Evolutionary conservation across 2,797 vertebrate genomes (phyloP), one percentile per base, ranked within the genome.

Genomic region (Tauraco hartlaubi): DNA sequence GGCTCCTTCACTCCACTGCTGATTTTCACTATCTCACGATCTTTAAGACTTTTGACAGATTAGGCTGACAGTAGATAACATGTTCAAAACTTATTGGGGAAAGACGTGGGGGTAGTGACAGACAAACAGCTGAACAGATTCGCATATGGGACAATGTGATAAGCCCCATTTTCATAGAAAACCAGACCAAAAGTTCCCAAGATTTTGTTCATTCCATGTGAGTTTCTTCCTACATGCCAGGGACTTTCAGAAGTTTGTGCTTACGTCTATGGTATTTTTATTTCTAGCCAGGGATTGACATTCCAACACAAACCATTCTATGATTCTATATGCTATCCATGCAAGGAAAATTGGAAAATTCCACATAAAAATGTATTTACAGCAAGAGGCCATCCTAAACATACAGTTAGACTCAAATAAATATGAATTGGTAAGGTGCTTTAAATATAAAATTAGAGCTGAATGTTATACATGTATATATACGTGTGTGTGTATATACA

Each of bases 41-140:
- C 66, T 86, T 81, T 20, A 75, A 82, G 74, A 23, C 29, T 92
- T 51, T 44, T 66, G 69, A 43, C 77, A 94, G 91, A 76, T 54
- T 46, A 81, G 49, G 37, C 90, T 90, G 85, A 68, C 76, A 86
- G 90, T 52, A 92, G 49, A 79, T 80, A 77, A 72, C 4, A 1
- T 90, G 31, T 92, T 92, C 90, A 80, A 77, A 93, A 88, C 26
- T 76, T 92, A 67, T 14, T 71, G 76, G 81, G 55, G 71, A 77
- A 67, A 79, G 66, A 56, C 0, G 19, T 83, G 83, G 69, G 56
- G 66, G 62, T 75, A 91, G 83, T 94, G 85, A 79, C 37, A 92
- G 87, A 77, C 31, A 86, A 79, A 81, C 56, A 86, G 26, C 58
- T 67, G 71, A 83, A 81, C 68, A 91, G 64, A 74, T 69, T 91